Conservation (phyloP, 2,113 vertebrate genomes). For the Platanista minor region DNA sequence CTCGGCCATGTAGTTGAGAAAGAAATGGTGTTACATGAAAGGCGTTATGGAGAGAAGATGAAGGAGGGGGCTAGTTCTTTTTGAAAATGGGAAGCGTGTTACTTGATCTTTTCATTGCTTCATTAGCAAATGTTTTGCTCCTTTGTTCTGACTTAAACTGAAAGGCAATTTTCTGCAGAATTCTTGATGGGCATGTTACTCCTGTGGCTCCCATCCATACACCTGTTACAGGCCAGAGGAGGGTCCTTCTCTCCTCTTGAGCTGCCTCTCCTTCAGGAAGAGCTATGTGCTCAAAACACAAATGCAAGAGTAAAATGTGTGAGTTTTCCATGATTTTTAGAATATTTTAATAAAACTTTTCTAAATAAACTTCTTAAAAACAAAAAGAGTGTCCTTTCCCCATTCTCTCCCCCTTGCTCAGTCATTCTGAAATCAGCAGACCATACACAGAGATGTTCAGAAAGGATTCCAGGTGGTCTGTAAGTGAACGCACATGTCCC, state of each 20-base stretch:
- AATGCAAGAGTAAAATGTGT: neutral
- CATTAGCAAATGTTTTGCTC: neutral
- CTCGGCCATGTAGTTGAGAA: neutral
- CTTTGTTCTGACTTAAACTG: conserved; percentile 15
- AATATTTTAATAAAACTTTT: conserved; percentile 19
- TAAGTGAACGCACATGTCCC: neutral
- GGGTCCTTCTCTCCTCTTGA: neutral
- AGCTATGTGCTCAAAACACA: neutral
- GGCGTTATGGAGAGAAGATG: neutral
- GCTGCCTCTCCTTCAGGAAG: neutral
- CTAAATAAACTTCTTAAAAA: conserved; percentile 10
- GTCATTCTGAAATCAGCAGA: neutral
- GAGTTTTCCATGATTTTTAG: conserved; percentile 19
- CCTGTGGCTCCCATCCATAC: neutral
- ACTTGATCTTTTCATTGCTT: conserved; percentile 26
- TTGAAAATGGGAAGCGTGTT: neutral
- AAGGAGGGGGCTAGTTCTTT: neutral
- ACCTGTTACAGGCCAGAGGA: neutral
- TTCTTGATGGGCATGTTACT: neutral
- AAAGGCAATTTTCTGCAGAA: neutral
- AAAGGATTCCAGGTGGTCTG: neutral
- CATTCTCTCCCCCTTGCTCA: neutral
- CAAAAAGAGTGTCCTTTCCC: neutral
- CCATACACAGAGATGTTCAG: fast-evolving
- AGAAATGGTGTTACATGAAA: neutral